These are phyloP conservation scores for Indri indri DNA, from an alignment of 2,113 vertebrate genomes.

Conservation along the genomic window DNA sequence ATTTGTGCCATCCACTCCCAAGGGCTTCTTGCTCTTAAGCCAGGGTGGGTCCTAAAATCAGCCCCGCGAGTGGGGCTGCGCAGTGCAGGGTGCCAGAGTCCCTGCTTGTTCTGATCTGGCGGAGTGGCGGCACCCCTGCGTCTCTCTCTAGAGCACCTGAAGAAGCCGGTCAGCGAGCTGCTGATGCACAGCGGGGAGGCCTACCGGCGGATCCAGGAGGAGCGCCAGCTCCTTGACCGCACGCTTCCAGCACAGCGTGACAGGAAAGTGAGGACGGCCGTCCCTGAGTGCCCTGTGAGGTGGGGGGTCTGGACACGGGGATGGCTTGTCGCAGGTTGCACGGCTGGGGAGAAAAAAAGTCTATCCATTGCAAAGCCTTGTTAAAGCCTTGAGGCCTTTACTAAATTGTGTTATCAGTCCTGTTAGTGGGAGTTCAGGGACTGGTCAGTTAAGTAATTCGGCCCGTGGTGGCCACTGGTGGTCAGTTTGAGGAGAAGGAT, in stretches of 20 bases:
- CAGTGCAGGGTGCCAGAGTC: background rate
- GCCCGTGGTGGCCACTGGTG: background rate
- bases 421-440: background rate
- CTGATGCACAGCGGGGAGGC: constrained; percentile 88
- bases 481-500: background rate
- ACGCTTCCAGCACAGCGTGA: constrained; percentile 82
- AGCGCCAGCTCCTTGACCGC: constrained; percentile 86
- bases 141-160: constrained; percentile 82
- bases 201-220: constrained; percentile 90
- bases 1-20: accelerated
- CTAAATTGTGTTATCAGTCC: background rate
- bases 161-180: constrained; percentile 86
- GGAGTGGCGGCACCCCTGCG: background rate
- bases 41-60: background rate
- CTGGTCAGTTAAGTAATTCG: background rate
- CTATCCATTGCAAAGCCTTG: background rate
- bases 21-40: background rate
- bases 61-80: background rate
- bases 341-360: background rate
- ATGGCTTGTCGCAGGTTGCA: background rate
- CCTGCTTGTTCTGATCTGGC: background rate
- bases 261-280: constrained; percentile 84
- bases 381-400: background rate
- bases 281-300: background rate
- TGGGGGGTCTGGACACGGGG: background rate